A percentile compares a stretch with the other conserved stretches of the same genome.
Conservation (phyloP, 2,113 vertebrate genomes). For the Tretioscincus oriximinensis region DNA sequence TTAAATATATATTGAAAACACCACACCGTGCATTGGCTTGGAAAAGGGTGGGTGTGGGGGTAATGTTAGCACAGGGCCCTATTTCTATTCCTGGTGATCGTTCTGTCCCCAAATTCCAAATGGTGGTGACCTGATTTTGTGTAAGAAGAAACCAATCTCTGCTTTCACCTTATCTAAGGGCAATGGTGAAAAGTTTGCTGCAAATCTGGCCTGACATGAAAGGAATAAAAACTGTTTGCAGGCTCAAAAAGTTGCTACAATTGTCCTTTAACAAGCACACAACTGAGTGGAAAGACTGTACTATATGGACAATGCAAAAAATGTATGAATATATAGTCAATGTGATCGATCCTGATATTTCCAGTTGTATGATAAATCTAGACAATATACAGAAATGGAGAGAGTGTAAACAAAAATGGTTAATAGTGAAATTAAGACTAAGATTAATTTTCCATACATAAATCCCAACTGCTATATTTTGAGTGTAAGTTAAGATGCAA, state of each 20-base stretch:
- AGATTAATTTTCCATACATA: too few relatives aligned
- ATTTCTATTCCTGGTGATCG: slow-evolving; percentile 54
- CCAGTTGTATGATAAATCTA: too few relatives aligned
- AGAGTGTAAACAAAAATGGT: too few relatives aligned
- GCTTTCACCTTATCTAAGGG: slow-evolving; percentile 27
- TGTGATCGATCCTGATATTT: too few relatives aligned
- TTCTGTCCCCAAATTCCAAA: slow-evolving; percentile 14
- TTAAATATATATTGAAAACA: slow-evolving; percentile 76
- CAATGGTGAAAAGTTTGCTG: slow-evolving; percentile 43
- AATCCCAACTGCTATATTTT: too few relatives aligned
- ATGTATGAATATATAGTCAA: too few relatives aligned
- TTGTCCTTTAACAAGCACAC: slow-evolving; percentile 5
- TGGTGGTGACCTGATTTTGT: slow-evolving; percentile 24
- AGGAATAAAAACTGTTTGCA: neutral
- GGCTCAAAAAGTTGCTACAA: neutral
- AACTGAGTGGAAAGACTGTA: too few relatives aligned
- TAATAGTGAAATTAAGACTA: too few relatives aligned
- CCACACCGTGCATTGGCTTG: slow-evolving; percentile 22
- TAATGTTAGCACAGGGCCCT: slow-evolving; percentile 56
- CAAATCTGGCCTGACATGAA: slow-evolving; percentile 25
- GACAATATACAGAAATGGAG: too few relatives aligned
- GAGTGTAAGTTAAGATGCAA: too few relatives aligned
- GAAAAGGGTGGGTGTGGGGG: slow-evolving; percentile 2
- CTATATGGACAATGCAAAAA: too few relatives aligned
- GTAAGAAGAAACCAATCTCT: slow-evolving; percentile 16